phyloP scores from a whole-genome alignment of 2,888 invertebrate genomes.

The Pasiphila rectangulata region DNA sequence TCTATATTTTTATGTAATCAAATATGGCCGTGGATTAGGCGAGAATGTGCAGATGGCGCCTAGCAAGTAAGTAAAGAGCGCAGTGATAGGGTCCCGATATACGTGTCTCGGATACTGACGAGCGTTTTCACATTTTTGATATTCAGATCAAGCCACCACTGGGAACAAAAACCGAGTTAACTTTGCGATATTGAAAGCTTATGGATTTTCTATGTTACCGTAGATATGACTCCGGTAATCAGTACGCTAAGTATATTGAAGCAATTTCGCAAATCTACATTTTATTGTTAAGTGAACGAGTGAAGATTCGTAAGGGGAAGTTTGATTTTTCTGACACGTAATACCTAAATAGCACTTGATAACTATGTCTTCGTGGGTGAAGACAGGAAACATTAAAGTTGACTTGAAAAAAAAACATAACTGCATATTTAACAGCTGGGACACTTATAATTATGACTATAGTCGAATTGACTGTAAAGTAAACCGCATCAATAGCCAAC shows the following conservation, averaged over 20 bases:
- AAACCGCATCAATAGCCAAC: slow-evolving; percentile 16
- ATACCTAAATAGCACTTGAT: neutral
- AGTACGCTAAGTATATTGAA: slow-evolving; percentile 44
- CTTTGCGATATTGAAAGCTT: slow-evolving; percentile 78
- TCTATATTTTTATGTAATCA: slow-evolving; percentile 69
- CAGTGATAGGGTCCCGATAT: slow-evolving; percentile 79
- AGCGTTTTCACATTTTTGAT: slow-evolving; percentile 77
- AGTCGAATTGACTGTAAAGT: slow-evolving; percentile 14
- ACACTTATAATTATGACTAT: too few species aligned
- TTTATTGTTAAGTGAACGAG: slow-evolving; percentile 20
- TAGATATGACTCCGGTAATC: slow-evolving; percentile 60
- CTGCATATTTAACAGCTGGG: slow-evolving; percentile 20
- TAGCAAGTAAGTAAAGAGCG: slow-evolving; percentile 76
- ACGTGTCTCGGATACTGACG: slow-evolving; percentile 78
- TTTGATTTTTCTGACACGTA: slow-evolving; percentile 12
- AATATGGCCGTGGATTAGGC: slow-evolving; percentile 76
- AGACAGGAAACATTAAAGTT: neutral
- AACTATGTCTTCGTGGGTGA: neutral
- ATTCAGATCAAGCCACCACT: slow-evolving; percentile 76
- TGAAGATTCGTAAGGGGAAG: slow-evolving; percentile 12
- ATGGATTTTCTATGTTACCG: slow-evolving; percentile 76
- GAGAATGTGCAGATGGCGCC: slow-evolving; percentile 77
- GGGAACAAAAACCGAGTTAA: slow-evolving; percentile 78
- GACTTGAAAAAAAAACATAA: neutral
- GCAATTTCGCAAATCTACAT: slow-evolving; percentile 34